These are phyloP conservation scores for Haliclona indistincta DNA, from an alignment of 37 sponge, comb jelly and placozoan genomes.

Conservation along the genomic window DNA sequence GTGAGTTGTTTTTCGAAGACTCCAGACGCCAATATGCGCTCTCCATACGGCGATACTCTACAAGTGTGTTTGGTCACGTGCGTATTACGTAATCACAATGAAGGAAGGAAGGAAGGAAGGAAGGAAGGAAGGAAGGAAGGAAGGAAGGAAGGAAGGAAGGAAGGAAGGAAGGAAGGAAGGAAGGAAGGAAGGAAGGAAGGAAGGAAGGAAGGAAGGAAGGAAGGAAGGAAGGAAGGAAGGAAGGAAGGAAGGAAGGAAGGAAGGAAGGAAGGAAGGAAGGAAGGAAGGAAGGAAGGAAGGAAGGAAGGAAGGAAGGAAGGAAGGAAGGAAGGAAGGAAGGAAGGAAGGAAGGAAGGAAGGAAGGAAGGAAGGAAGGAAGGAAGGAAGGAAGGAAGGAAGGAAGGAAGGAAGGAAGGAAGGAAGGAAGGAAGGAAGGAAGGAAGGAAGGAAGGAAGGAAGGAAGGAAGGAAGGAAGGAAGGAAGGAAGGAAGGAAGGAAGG, in stretches of 20 bases:
- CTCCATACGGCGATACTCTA: too few relatives aligned
- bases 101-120: neutral
- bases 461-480: neutral
- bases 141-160: neutral
- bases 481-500: neutral
- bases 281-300: neutral
- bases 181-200: neutral
- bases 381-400: slow-evolving; percentile 4
- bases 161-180: neutral
- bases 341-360: neutral
- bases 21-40: too few relatives aligned
- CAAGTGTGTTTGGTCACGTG: too few relatives aligned
- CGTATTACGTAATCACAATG: neutral
- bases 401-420: neutral
- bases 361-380: slow-evolving; percentile 2
- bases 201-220: neutral
- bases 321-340: neutral
- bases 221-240: neutral
- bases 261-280: neutral
- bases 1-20: too few relatives aligned
- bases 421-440: neutral
- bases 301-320: neutral
- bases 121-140: neutral
- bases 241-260: neutral
- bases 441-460: neutral